Evolutionary conservation across 2,888 invertebrate species (phyloP), one percentile per base, ranked within the genome.

Genomic region (Mongoloraphidia duomilia): DNA sequence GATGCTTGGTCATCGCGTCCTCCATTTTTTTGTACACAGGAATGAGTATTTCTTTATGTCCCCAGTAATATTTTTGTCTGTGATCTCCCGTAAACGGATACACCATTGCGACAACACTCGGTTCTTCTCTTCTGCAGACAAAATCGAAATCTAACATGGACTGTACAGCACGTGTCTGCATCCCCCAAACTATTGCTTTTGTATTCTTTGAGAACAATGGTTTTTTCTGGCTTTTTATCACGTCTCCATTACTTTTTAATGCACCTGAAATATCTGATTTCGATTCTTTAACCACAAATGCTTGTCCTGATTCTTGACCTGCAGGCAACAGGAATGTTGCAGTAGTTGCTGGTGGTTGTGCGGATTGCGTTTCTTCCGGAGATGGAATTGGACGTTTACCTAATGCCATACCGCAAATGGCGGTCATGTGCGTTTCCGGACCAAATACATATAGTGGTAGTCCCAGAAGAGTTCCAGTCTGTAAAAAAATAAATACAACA

Each of bases 11-110:
- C 82, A 97, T 93, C 1, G 96, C 95, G 60, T 95, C 93, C 54
- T 83, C 84, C 94, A 98, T 95, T 61, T 88, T 90, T 59, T 95
- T 95, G 72, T 97, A 99, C 8, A 96, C 80, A 1, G 84, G 87
- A 61, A 94, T 82, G 33, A 94, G 77, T 44, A 95, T 85, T 66
- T 97, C 97, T 65, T 96, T 94, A 70, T 98, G 97, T 1, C 98
- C 98, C 84, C 96, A 98, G 68, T 99, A 99, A 72, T 92, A 98
- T 68, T 98, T 99, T 70, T 96, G 96, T 65, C 95, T 96, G 70
- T 98, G 97, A 68, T 98, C 96, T 0, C 95, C 95, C 11, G 88
- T 94, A 71, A 98, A 95, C 0, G 98, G 98, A 70, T 98, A 98
- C 36, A 97, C 93, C 65, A 97, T 88, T 34, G 96, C 96, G 1